These are phyloP conservation scores for Rhagonycha fulva DNA, from an alignment of 2,888 invertebrate species.

Conservation along the genomic window DNA sequence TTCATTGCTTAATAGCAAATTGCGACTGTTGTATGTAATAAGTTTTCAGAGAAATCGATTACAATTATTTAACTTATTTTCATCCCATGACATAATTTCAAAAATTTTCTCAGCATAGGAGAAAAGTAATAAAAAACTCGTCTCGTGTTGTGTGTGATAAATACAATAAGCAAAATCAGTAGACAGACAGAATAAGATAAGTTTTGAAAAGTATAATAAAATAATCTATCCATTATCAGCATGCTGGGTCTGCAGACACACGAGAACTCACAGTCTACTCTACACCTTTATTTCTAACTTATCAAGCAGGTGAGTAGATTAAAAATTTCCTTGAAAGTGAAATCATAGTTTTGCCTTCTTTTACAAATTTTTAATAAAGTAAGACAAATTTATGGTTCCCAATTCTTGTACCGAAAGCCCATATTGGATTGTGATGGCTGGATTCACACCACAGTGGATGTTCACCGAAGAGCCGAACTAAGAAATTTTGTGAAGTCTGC, in stretches of 20 bases:
- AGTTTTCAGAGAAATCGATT: neutral
- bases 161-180: neutral
- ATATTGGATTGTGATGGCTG: no score
- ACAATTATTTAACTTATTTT: neutral
- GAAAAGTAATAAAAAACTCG: neutral
- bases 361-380: neutral
- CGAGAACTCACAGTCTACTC: neutral
- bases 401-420: neutral
- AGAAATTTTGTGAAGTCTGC: no score
- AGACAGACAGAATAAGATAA: neutral
- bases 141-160: neutral
- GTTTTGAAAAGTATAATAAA: neutral
- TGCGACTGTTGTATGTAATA: neutral
- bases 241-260: neutral
- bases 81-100: neutral
- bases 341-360: neutral
- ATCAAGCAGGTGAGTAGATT: neutral
- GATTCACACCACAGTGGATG: no score
- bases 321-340: neutral
- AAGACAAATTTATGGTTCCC: neutral
- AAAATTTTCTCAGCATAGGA: neutral
- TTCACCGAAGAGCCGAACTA: no score
- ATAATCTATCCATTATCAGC: neutral
- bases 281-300: neutral
- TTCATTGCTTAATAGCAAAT: neutral